Evolutionary conservation across 2,797 vertebrate genomes (phyloP), one percentile per base, ranked within the genome.

Genomic region (Silurus aristotelis): DNA sequence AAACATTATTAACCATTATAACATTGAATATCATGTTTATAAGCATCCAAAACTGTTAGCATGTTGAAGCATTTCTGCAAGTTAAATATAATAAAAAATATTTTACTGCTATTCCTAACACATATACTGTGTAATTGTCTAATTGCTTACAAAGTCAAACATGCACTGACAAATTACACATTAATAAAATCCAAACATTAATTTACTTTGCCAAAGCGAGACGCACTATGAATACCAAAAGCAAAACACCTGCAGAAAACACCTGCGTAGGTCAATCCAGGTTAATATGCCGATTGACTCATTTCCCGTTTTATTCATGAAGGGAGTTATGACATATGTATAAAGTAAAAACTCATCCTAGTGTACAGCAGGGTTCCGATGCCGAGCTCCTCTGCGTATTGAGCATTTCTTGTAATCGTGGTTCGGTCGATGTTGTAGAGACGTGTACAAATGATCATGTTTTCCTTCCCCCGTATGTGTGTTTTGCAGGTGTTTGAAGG

Each of bases 401-500:
- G 15, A 10, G 17, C 38, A 20, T 43, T 19, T 68, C n/a, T 27
- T 12, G 25, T 27, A 68, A 38, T 43, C 48, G 48, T 9, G 48
- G 6, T 52, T 7, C 48, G 48, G 6, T 7, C 6, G 6, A 52
- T 6, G 1, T 4, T 14, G 1, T 73, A n/a, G n/a, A 75, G 13
- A 55, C 72, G 12, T 19, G 2, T 70, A 38, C 5, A 22, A 46
- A 48, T n/a, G 0, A 63, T 25, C 7, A 15, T 0, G 6, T 3
- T 81, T 27, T 10, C 0, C 19, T 13, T 43, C 5, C 25, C 17
- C 8, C 1, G 10, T 55, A 6, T 82, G 25, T 20, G 3, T 12
- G 31, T 27, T 20, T 31, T 56, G 81, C 93, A 99, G 98, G 97
- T 95, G 14, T 97, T 98, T 85, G 97, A 99, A 89, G 97, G 97